Conservation (phyloP, 2,888 invertebrate species). For the Xestia ashworthii region DNA sequence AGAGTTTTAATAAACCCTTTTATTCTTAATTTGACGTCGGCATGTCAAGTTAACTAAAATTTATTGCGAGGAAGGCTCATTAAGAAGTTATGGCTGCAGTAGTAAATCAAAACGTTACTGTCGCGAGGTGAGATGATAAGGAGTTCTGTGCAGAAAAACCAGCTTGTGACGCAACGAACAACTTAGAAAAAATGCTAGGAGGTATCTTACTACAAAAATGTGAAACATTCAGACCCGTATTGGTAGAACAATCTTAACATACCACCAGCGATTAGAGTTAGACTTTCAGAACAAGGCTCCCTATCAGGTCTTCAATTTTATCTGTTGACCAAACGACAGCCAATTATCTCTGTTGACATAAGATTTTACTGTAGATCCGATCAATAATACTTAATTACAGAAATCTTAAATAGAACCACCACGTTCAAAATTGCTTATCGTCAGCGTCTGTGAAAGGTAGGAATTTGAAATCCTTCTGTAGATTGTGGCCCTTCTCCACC, state of each 20-base stretch:
- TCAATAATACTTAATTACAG: neutral
- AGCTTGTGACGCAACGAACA: neutral
- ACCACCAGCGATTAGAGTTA: too few relatives aligned
- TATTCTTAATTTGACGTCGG: slow-evolving; percentile 49
- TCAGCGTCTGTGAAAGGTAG: neutral
- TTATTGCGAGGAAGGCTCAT: slow-evolving; percentile 57
- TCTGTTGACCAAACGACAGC: neutral
- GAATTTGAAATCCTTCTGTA: neutral
- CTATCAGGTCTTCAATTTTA: neutral
- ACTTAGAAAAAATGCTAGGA: neutral
- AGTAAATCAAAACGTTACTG: slow-evolving; percentile 51
- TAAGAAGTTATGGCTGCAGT: slow-evolving; percentile 39
- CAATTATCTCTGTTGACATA: neutral
- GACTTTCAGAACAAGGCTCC: neutral
- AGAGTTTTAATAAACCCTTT: slow-evolving; percentile 54
- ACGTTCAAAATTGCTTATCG: neutral
- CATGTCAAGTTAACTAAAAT: slow-evolving; percentile 61
- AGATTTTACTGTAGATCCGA: neutral
- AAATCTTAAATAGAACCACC: too few relatives aligned
- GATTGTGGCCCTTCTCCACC: slow-evolving; percentile 26
- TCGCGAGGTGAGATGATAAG: slow-evolving; percentile 8
- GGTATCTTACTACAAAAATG: neutral
- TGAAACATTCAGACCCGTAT: neutral
- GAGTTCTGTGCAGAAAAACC: slow-evolving; percentile 33
- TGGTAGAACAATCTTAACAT: neutral